Evolutionary conservation across 2,113 vertebrate genomes (phyloP).

Genomic region (Heterocephalus glaber): DNA sequence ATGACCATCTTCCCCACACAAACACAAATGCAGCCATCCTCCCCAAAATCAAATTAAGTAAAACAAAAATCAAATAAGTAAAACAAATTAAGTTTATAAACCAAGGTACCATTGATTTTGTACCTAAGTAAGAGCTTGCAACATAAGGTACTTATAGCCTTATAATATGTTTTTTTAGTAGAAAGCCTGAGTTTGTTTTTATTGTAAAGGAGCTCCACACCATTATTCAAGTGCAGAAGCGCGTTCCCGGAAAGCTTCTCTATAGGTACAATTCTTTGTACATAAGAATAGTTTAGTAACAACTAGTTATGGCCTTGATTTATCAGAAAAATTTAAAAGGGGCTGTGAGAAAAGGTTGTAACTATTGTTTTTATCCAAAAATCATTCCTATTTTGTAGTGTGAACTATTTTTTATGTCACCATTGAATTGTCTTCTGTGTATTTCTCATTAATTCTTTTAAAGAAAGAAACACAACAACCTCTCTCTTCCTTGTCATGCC

Average conservation of each 20-base stretch:
- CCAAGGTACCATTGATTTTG: constrained; percentile 9
- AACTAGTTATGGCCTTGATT: constrained; percentile 2
- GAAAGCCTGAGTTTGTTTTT: constrained; percentile 47
- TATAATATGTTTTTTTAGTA: constrained; percentile 44
- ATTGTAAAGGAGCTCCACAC: constrained; percentile 54
- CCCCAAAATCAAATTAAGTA: neutral
- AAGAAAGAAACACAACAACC: neutral
- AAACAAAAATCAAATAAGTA: too few relatives aligned
- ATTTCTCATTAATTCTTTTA: constrained; percentile 27
- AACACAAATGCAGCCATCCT: neutral
- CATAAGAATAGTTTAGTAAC: constrained; percentile 8
- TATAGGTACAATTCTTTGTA: neutral
- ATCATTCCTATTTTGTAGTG: neutral
- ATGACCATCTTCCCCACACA: neutral
- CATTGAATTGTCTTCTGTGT: neutral
- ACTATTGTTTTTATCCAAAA: neutral
- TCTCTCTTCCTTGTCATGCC: neutral
- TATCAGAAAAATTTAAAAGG: constrained; percentile 32
- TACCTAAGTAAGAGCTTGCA: constrained; percentile 52
- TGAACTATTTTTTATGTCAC: constrained; percentile 22
- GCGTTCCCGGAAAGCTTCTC: constrained; percentile 24
- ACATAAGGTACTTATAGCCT: constrained; percentile 45
- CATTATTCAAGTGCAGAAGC: constrained; percentile 35
- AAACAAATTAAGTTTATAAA: neutral
- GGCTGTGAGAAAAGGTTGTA: neutral